Evolutionary conservation across 2,113 vertebrate genomes (phyloP).

Genomic region (Saguinus imperator): DNA sequence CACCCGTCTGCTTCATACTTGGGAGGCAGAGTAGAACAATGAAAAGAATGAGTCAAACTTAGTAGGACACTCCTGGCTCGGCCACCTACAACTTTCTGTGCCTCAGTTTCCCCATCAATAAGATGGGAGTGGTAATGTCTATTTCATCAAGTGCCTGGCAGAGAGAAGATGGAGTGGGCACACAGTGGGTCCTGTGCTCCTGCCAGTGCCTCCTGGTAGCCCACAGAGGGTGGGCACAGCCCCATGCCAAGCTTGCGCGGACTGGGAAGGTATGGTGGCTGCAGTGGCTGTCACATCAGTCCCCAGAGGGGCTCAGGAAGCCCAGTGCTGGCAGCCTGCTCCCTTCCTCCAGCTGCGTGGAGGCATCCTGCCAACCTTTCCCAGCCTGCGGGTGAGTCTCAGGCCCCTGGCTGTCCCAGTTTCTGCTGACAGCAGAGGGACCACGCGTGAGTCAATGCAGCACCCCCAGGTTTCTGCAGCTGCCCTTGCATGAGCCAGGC

Average conservation of each 20-base stretch:
- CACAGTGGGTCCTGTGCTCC: not conserved
- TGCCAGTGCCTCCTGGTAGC: not conserved
- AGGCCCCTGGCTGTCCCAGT: conserved; percentile 63
- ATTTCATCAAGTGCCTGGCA: not conserved
- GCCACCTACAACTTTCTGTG: not conserved
- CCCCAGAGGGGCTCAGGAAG: not conserved
- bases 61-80: not conserved
- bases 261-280: not conserved
- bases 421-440: conserved; percentile 55
- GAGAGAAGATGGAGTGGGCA: not conserved
- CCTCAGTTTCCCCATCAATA: conserved; percentile 14
- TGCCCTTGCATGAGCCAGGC: conserved; percentile 7
- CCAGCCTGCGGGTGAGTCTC: not conserved
- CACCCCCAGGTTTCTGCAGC: conserved; percentile 60
- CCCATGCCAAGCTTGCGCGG: not conserved
- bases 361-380: conserved; percentile 21
- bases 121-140: not conserved
- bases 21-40: not conserved
- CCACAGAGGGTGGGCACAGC: not conserved
- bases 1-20: not conserved
- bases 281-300: not conserved
- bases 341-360: not conserved
- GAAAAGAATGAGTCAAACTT: not conserved
- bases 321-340: not conserved
- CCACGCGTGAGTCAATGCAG: not conserved